A percentile compares a stretch with the other conserved stretches of the same genome.
These are phyloP conservation scores for Clunio marinus DNA, from an alignment of 2,888 invertebrate species.

Conservation along the genomic window DNA sequence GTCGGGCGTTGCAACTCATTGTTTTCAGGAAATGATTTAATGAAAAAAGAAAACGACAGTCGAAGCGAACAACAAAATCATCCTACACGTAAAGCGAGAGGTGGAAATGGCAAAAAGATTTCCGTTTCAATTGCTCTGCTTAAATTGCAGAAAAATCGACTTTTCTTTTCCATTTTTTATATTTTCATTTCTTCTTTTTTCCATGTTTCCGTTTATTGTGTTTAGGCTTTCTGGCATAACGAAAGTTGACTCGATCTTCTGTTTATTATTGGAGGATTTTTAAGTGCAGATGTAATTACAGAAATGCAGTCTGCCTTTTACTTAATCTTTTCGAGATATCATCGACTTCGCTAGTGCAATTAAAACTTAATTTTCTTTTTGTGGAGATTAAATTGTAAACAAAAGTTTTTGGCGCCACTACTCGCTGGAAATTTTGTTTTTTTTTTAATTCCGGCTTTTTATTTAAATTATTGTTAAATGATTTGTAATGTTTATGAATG, in stretches of 20 bases:
- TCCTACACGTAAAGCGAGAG: constrained; percentile 18
- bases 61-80: constrained; percentile 23
- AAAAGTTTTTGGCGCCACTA: constrained; percentile 6
- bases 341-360: background rate
- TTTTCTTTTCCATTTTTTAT: constrained; percentile 9
- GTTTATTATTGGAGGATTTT: constrained; percentile 11
- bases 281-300: constrained; percentile 26
- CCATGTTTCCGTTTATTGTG: constrained; percentile 36
- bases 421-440: no score
- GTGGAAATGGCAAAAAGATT: constrained; percentile 28
- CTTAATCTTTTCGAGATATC: background rate
- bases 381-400: background rate
- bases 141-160: background rate
- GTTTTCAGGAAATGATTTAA: constrained; percentile 39
- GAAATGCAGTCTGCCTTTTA: constrained; percentile 29
- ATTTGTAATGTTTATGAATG: no score
- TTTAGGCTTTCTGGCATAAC: constrained; percentile 24
- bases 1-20: constrained; percentile 33
- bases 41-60: constrained; percentile 30
- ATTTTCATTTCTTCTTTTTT: constrained; percentile 18
- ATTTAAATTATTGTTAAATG: no score
- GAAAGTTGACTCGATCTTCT: constrained; percentile 13
- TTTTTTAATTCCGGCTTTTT: no score
- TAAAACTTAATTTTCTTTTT: background rate
- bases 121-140: constrained; percentile 31